Base-by-base conservation (phyloP, 2,888 invertebrate genomes). In the Lasioglossum oenotherae region DNA sequence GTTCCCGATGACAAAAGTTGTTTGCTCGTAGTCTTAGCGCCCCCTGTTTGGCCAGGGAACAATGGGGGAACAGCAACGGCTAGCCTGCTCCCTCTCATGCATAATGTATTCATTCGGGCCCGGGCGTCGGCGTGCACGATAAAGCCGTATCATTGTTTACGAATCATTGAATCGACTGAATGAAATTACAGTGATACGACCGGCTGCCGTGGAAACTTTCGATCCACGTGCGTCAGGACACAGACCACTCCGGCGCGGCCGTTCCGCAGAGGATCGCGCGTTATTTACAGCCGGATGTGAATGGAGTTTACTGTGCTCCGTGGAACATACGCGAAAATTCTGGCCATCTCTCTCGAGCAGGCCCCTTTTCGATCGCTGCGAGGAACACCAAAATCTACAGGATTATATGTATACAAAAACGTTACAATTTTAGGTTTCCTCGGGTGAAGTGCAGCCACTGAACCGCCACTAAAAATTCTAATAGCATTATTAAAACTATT, bases 111-210 rank as follows among this genome's bases (percentile, higher is more conserved):
- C 85, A 60, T 85, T 74, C 83, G 53, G 77, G 64, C 60, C 16
- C 75, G 80, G 80, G 85, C 85, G 87, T 85, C 83, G 81, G 80
- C 77, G 87, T 46, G 80, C 83, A 81, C 89, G 89, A 93, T 90
- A 89, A 89, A 91, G 88, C 90, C 82, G 87, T 92, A 92, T 93
- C 92, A 92, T 92, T 93, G 92, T 93, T 93, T 92, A 91, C 92
- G 91, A 93, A 92, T 92, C 93, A 92, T 92, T 92, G 92, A 92
- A 89, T 92, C 91, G 88, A 85, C 83, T 86, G 88, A 92, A 91
- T 89, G 90, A 91, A 92, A 92, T 92, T 89, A 88, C 90, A 85
- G 73, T 84, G 90, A 89, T 90, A 91, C 87, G 79, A 67, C 74
- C 72, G 72, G 46, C 53, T 60, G 74, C 75, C 64, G 71, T 78